Conservation (phyloP, 2,888 invertebrate species). For the Phasia obesa region DNA sequence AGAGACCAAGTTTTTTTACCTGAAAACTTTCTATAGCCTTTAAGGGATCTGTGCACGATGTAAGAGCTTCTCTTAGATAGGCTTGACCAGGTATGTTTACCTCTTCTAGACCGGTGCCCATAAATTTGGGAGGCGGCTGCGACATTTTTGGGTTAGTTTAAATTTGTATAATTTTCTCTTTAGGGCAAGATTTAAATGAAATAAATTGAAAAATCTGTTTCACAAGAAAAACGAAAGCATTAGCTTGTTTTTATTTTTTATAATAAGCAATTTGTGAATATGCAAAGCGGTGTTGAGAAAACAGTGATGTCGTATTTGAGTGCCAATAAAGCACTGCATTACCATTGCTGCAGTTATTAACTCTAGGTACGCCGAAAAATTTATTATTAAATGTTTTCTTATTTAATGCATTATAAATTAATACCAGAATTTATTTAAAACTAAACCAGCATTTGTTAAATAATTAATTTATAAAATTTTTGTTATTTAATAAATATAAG, state of each 20-base stretch:
- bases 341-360: not conserved
- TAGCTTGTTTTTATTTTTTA: no score
- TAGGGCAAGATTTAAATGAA: no score
- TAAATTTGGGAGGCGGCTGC: slow-evolving; percentile 80
- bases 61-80: slow-evolving; percentile 94
- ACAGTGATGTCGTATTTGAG: slow-evolving; percentile 6
- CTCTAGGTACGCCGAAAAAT: not conserved
- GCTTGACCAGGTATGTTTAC: slow-evolving; percentile 93
- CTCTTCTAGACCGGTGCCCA: slow-evolving; percentile 89
- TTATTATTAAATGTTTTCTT: not conserved
- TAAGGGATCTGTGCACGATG: slow-evolving; percentile 97
- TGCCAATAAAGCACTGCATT: not conserved
- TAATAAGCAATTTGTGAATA: not conserved
- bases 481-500: not conserved
- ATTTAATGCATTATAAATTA: no score
- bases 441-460: not conserved
- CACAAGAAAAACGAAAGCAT: no score
- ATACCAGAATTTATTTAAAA: no score
- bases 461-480: no score
- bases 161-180: not conserved
- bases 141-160: slow-evolving; percentile 75
- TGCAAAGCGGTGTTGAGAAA: not conserved
- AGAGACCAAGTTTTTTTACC: slow-evolving; percentile 80
- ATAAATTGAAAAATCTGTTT: not conserved
- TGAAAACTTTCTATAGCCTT: slow-evolving; percentile 99